Percentiles rank a stretch among this genome's conserved stretches.
Conservation (phyloP, 2,113 vertebrate genomes). For the Thryonomys swinderianus region DNA sequence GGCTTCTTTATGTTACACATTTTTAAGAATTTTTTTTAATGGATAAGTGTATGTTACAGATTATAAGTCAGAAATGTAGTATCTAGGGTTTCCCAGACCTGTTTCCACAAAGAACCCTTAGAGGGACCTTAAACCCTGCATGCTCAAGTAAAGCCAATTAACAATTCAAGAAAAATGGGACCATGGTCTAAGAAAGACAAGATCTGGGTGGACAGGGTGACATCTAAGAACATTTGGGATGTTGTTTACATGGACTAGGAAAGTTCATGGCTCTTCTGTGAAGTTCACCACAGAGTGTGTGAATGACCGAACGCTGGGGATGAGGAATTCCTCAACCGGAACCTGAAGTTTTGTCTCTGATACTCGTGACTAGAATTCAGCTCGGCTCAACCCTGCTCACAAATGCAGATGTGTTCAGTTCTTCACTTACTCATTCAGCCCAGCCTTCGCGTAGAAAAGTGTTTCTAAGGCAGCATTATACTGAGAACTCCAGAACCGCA, state of each 20-base stretch:
- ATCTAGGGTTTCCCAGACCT: not conserved
- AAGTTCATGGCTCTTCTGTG: rapidly evolving
- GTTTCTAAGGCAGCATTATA: rapidly evolving
- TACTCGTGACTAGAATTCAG: not conserved
- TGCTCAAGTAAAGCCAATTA: rapidly evolving
- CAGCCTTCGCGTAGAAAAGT: rapidly evolving
- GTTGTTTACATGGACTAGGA: rapidly evolving
- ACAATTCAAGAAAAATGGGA: not conserved
- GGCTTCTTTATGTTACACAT: not conserved
- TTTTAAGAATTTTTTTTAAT: not conserved
- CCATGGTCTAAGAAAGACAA: not conserved
- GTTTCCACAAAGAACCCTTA: not conserved
- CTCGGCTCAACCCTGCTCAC: too few relatives aligned
- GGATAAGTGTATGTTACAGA: not conserved
- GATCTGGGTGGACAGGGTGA: rapidly evolving
- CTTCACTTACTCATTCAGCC: not conserved
- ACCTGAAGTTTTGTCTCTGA: not conserved
- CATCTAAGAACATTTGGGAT: rapidly evolving
- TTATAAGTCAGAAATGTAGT: not conserved
- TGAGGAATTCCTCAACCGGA: not conserved
- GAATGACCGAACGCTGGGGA: rapidly evolving
- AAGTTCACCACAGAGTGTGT: too few relatives aligned
- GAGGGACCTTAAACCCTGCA: too few relatives aligned
- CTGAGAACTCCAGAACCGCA: rapidly evolving
- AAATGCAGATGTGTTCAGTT: rapidly evolving